phyloP scores from a whole-genome alignment of 2,888 invertebrate species.

The Catocala sponsa region DNA sequence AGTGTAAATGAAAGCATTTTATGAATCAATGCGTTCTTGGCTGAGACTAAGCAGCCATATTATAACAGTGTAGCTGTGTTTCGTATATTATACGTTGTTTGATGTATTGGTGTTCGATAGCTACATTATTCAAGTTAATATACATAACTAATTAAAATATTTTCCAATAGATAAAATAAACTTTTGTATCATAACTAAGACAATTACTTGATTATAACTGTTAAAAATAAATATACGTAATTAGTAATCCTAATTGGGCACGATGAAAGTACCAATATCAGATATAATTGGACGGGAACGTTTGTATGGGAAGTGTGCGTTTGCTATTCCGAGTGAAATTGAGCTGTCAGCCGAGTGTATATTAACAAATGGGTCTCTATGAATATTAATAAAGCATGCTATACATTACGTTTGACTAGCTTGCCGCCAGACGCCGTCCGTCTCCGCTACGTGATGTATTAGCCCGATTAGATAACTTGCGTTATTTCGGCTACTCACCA shows the following conservation, averaged over 20 bases:
- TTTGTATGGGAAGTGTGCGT: conserved; percentile 59
- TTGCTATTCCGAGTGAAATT: conserved; percentile 75
- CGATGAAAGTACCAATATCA: conserved; percentile 51
- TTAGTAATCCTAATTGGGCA: conserved; percentile 46
- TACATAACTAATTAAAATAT: too few relatives aligned
- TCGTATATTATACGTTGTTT: too few relatives aligned
- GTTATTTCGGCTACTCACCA: conserved; percentile 30
- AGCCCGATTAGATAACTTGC: conserved; percentile 49
- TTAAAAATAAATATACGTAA: conserved; percentile 37
- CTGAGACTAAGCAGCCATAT: not conserved
- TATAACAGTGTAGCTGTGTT: not conserved
- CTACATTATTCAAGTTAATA: too few relatives aligned
- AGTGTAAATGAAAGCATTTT: not conserved
- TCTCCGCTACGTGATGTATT: conserved; percentile 54
- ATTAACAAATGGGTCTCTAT: conserved; percentile 83
- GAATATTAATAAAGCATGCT: conserved; percentile 82
- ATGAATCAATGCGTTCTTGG: not conserved
- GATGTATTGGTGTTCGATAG: too few relatives aligned
- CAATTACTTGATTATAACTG: conserved; percentile 32
- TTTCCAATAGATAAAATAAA: too few relatives aligned
- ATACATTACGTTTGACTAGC: conserved; percentile 65
- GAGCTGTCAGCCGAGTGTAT: conserved; percentile 81
- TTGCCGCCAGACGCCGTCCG: conserved; percentile 44
- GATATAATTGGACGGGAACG: conserved; percentile 60
- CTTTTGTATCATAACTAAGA: conserved; percentile 11